Evolutionary conservation across 1,140 invertebrate species (phyloP).

Genomic region (Caenorhabditis inopinata): DNA sequence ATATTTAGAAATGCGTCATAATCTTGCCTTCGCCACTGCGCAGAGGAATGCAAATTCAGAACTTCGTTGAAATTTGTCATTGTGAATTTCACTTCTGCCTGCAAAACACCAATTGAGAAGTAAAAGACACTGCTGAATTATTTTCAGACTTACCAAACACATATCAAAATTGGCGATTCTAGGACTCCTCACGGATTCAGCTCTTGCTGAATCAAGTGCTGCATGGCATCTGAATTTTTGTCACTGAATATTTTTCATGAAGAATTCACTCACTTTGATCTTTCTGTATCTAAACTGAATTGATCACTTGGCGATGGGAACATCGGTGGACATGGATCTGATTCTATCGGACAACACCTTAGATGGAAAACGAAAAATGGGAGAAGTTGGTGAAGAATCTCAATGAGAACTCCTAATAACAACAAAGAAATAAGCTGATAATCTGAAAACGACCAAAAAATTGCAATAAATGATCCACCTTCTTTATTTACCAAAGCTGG

Average conservation of each 20-base stretch:
- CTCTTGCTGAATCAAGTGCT: neutral
- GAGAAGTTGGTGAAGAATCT: conserved; percentile 6
- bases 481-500: neutral
- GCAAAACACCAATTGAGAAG: neutral
- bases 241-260: too few relatives aligned
- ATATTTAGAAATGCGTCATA: neutral
- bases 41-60: conserved; percentile 6
- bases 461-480: too few relatives aligned
- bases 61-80: conserved; percentile 13
- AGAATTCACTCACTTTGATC: neutral
- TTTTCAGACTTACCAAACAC: conserved; percentile 16
- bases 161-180: conserved; percentile 3
- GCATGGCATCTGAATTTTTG: neutral
- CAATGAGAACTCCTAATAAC: neutral
- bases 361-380: neutral
- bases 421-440: neutral
- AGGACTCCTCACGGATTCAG: neutral
- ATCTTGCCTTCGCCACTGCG: neutral
- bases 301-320: conserved; percentile 1
- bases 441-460: neutral
- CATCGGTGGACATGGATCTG: neutral
- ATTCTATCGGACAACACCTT: conserved; percentile 5
- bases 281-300: conserved; percentile 11
- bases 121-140: too few relatives aligned
- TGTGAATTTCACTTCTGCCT: conserved; percentile 14